Conservation (phyloP, 2,888 invertebrate genomes). For the Rhyacophila evoluta region DNA sequence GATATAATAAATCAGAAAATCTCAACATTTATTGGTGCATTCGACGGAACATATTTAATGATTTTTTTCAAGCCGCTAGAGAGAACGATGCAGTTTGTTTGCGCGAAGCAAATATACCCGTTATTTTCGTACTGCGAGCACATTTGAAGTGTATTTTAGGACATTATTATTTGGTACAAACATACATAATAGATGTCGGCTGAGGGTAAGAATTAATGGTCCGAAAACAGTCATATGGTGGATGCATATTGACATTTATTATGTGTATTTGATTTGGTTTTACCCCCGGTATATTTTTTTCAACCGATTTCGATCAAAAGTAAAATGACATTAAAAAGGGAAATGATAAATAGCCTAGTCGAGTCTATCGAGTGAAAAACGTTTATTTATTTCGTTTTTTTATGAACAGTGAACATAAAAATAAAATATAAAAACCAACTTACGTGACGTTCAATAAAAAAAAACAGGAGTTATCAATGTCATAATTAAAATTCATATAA, state of each 20-base stretch:
- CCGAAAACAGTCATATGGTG: slow-evolving; percentile 29
- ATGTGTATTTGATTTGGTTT: slow-evolving; percentile 19
- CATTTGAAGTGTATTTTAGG: neutral
- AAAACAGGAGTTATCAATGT: no score
- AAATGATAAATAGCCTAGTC: neutral
- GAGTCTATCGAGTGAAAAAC: neutral
- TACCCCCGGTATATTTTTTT: neutral
- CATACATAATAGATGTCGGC: neutral
- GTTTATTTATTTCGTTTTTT: slow-evolving; percentile 5
- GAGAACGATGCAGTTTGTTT: neutral
- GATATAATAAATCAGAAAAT: no score
- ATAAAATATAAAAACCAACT: no score
- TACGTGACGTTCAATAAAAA: no score
- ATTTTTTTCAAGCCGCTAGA: no score
- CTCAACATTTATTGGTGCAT: no score
- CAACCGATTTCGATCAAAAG: neutral
- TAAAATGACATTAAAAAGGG: neutral
- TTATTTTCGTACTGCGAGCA: neutral
- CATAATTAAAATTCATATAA: no score
- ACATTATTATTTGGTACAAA: neutral
- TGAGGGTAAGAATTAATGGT: slow-evolving; percentile 35
- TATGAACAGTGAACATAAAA: neutral
- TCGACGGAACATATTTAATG: no score
- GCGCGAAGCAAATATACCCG: neutral
- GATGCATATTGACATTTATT: slow-evolving; percentile 10